Conservation (phyloP, 2,888 invertebrate species). For the Sarcophaga variegata region DNA sequence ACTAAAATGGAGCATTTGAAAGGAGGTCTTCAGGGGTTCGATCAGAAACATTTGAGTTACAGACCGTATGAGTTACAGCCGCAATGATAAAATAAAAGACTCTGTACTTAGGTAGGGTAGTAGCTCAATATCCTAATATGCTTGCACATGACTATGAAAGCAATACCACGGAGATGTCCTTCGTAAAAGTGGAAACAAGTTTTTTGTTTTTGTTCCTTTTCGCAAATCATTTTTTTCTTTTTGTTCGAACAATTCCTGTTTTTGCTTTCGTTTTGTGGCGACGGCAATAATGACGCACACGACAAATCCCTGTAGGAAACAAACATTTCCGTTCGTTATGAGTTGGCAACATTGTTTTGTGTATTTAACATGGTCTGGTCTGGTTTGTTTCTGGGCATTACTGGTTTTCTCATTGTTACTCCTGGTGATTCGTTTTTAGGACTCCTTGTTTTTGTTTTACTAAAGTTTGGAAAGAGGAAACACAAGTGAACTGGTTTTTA, state of each 20-base stretch:
- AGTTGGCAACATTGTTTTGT: conserved; percentile 25
- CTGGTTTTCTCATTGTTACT: conserved; percentile 3
- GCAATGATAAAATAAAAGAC: not conserved
- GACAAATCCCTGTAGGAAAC: conserved; percentile 60
- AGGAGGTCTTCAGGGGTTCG: too few relatives aligned
- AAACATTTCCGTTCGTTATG: conserved; percentile 59
- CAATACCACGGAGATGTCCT: not conserved
- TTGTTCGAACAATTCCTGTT: conserved; percentile 1
- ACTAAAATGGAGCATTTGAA: too few relatives aligned
- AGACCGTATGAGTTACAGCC: too few relatives aligned
- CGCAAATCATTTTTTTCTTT: conserved; percentile 26
- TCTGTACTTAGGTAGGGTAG: not conserved
- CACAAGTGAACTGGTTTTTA: conserved; percentile 41
- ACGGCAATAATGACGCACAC: conserved; percentile 37
- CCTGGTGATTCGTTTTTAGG: not conserved
- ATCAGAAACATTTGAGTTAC: too few relatives aligned
- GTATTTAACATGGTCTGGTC: not conserved
- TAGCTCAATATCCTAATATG: not conserved
- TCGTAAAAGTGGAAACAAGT: conserved; percentile 29
- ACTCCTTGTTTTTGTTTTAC: not conserved
- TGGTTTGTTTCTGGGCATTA: conserved; percentile 9
- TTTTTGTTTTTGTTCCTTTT: not conserved
- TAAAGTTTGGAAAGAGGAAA: not conserved
- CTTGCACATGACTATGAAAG: not conserved
- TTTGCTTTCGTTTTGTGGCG: not conserved